These are phyloP conservation scores for Phyllopteryx taeniolatus DNA, from an alignment of 2,113 vertebrate species.

Conservation along the genomic window DNA sequence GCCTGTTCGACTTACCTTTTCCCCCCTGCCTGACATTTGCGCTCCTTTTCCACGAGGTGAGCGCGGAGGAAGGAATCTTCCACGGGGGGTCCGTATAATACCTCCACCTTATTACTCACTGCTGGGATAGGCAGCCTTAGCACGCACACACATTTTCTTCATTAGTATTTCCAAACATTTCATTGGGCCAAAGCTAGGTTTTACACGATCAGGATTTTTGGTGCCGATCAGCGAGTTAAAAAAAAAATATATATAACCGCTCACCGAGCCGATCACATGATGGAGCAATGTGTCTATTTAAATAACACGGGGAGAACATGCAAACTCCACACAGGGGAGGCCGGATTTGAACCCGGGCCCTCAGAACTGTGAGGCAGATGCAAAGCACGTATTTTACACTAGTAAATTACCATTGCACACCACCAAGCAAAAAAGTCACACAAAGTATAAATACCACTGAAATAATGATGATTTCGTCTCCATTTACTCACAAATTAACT, in stretches of 20 bases:
- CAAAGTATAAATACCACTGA: neutral
- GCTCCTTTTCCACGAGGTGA: constrained; percentile 20
- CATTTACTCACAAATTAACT: neutral
- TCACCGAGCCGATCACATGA: too few relatives aligned
- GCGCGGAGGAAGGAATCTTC: constrained; percentile 9
- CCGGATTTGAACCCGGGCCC: too few relatives aligned
- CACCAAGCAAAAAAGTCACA: neutral
- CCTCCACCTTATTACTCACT: constrained; percentile 26
- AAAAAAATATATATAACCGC: too few relatives aligned
- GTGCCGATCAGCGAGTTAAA: too few relatives aligned
- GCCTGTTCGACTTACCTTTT: constrained; percentile 1
- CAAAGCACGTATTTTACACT: too few relatives aligned
- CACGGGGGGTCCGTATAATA: constrained; percentile 34
- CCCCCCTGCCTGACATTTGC: constrained; percentile 16
- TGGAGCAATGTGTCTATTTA: too few relatives aligned
- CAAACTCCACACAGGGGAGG: too few relatives aligned
- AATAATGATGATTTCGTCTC: neutral
- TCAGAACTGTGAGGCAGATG: too few relatives aligned
- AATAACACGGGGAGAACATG: too few relatives aligned
- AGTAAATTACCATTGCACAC: too few relatives aligned
- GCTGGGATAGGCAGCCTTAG: constrained; percentile 3
- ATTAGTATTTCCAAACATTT: neutral
- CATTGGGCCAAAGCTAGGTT: neutral
- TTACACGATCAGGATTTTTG: too few relatives aligned
- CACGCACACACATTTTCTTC: neutral